Evolutionary conservation across 1,140 invertebrate genomes (phyloP), one percentile per base, ranked within the genome.

Genomic region (Ceratoteleas bidentatus): DNA sequence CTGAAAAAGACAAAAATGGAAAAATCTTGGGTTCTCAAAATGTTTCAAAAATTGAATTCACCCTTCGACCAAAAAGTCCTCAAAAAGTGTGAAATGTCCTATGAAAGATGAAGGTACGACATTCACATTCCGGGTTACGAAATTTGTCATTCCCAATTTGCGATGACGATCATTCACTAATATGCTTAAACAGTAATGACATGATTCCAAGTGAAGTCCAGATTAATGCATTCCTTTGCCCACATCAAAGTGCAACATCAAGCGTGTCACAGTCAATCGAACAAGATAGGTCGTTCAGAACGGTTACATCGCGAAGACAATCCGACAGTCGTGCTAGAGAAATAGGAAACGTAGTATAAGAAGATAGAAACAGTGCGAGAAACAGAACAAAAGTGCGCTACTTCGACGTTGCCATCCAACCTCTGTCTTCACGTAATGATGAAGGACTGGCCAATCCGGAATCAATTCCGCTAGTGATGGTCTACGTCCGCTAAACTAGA

Each of bases 381-480:
- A 33, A 70, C 14, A 65, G n/a, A 66, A 64, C 53, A 65, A 33
- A 33, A 79, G 6, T 64, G 43, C 47, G 81, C 24, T 24, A 80
- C 43, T 75, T 81, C 70, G 56, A 52, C 10, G 72, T 68, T 72
- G 56, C 45, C 80, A 89, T 93, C 94, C 93, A 95, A 95, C 94
- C 94, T 95, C 94, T 92, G 93, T 93, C 92, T 92, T 94, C 92
- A 93, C 93, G 94, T 96, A 96, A 92, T 95, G 95, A 93, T 98
- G 96, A 86, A 98, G 94, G 86, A 94, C 95, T 86, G 97, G 97
- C 97, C 97, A 99, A 93, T 98, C 97, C 86, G 97, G 97, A 91
- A 99, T 98, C 93, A 98, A 93, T 93, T 98, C 97, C 86, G 97
- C 97, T 91, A 98, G 93, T 83, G 97, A 98, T 87, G 94, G 95